Evolutionary conservation across 2,888 invertebrate species (phyloP).

Genomic region (Cryptocheilus praepositus): DNA sequence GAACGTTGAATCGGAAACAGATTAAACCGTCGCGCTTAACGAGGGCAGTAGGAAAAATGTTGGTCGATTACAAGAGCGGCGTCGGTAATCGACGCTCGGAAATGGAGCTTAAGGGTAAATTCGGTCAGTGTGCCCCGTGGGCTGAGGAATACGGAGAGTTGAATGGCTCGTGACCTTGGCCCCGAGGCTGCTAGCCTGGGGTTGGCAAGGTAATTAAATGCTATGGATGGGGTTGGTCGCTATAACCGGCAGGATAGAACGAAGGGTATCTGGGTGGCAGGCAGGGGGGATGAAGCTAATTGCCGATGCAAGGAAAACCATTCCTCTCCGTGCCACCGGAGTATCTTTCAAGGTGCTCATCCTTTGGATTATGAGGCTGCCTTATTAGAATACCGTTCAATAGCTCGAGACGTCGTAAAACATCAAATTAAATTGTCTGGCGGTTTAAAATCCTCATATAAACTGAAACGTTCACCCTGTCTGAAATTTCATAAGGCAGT

Average conservation of each 20-base stretch:
- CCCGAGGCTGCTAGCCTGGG: constrained; percentile 69
- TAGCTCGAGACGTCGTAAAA: no score
- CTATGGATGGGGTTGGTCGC: constrained; percentile 70
- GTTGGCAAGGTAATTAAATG: constrained; percentile 74
- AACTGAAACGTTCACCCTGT: no score
- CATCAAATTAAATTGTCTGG: no score
- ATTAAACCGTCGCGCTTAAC: constrained; percentile 14
- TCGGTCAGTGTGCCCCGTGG: constrained; percentile 72
- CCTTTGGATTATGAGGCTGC: constrained; percentile 47
- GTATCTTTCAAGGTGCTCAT: constrained; percentile 71
- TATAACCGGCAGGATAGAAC: constrained; percentile 68
- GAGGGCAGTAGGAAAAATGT: constrained; percentile 27
- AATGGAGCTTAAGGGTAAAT: constrained; percentile 63
- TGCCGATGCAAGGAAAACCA: constrained; percentile 70
- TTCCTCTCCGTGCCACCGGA: constrained; percentile 51
- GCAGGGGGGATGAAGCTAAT: constrained; percentile 68
- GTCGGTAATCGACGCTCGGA: constrained; percentile 46
- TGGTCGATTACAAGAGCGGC: not conserved
- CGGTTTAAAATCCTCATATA: no score
- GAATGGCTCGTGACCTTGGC: constrained; percentile 74
- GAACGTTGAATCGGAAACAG: no score
- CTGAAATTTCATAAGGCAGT: no score
- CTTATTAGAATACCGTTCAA: constrained; percentile 36
- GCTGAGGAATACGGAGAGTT: constrained; percentile 67
- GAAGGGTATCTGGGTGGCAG: constrained; percentile 61